Evolutionary conservation across 2,797 vertebrate species (phyloP), one percentile per base, ranked within the genome.

Genomic region (Triplophysa yarkandensis): DNA sequence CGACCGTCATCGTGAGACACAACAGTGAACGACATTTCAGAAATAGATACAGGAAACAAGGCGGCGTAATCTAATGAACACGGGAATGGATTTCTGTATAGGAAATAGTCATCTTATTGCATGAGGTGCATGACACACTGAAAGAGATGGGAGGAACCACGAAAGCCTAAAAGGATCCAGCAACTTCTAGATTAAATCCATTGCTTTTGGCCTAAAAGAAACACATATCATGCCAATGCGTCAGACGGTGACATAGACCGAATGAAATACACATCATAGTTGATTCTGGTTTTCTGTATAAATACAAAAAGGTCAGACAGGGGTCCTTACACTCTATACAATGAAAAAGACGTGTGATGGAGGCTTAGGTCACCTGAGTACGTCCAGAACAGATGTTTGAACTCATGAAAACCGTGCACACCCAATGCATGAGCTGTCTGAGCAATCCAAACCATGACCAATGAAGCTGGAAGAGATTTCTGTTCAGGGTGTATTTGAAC

Each of bases 401-500:
- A 30, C 34, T 63, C 55, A 27, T 27, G 23, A 6, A 27, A 27
- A 14, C 11, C 6, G 5, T 28, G 25, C 50, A 68, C 34, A 28
- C 13, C n/a, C 10, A 34, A 46, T 65, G 1, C 21, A n/a, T 46
- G 17, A 54, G 23, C 13, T 16, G 10, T 57, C 0, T 0, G 44
- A 55, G 13, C 19, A 21, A 44, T 44, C 41, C 6, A n/a, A 57
- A 28, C 3, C 2, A 30, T 30, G 25, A 57, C 54, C 7, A 17
- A 16, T 36, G 21, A 6, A 54, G 34, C 13, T 66, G 74, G 72
- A 46, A 34, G 17, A 41, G 75, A 32, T 28, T 83, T 83, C 58
- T 66, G 61, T 63, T 68, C 74, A 32, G 74, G 84, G 79, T 71
- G 83, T 85, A 87, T 87, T 83, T 84, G 41, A 85, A 84, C 63